These are phyloP conservation scores for Thomomys bottae DNA, from an alignment of 2,113 vertebrate species.

Conservation along the genomic window DNA sequence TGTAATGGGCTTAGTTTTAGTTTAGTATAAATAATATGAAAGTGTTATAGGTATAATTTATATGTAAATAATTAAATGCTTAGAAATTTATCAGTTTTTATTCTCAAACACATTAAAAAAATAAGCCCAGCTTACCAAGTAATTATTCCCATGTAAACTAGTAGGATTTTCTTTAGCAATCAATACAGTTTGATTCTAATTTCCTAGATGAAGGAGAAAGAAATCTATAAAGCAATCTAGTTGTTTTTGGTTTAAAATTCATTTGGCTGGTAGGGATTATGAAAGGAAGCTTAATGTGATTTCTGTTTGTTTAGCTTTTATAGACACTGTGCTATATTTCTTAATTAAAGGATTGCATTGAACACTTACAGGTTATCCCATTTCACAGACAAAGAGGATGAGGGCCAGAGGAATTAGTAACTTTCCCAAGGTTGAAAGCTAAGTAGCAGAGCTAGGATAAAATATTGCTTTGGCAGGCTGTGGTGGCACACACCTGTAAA, in stretches of 20 bases:
- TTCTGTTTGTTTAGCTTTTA: conserved; percentile 18
- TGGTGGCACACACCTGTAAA: not conserved
- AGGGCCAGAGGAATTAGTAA: conserved; percentile 45
- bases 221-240: not conserved
- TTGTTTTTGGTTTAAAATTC: conserved; percentile 56
- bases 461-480: conserved; percentile 21
- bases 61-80: conserved; percentile 32
- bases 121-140: conserved; percentile 34
- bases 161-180: conserved; percentile 13
- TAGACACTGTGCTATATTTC: not conserved
- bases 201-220: not conserved
- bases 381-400: conserved; percentile 50
- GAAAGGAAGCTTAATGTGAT: conserved; percentile 24
- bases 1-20: conserved; percentile 22
- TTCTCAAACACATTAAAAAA: conserved; percentile 4
- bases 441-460: conserved; percentile 15
- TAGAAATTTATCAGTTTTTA: conserved; percentile 10
- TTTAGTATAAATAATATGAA: conserved; percentile 31
- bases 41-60: conserved; percentile 32
- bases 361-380: not conserved
- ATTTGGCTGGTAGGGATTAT: conserved; percentile 12
- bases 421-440: conserved; percentile 16
- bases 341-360: conserved; percentile 48
- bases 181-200: conserved; percentile 20
- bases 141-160: conserved; percentile 41